Evolutionary conservation across 2,113 vertebrate species (phyloP), one percentile per base, ranked within the genome.

Genomic region (Hippocampus mohnikei): DNA sequence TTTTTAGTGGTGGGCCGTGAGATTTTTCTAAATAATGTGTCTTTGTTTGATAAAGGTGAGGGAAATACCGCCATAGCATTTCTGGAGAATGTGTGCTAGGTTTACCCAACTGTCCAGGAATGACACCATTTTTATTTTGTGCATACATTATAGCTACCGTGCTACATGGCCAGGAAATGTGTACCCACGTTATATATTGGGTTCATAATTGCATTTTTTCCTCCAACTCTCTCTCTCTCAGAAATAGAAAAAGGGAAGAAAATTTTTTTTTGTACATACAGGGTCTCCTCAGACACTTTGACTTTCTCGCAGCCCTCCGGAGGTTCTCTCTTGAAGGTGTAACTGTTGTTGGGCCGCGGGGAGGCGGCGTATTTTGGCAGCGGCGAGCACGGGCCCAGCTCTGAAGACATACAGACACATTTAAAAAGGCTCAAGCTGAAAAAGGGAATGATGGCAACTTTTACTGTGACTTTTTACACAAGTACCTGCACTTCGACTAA

Each of bases 341-440:
- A 99, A 91, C 97, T 99, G 92, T 99, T 99, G 93, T 99, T 99
- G 80, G 97, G 97, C 90, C 97, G 95, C 81, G 97, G 97, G 16
- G 97, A 99, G 37, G 96, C 97, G 74, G 97, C 97, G 0, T 98
- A 99, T 86, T 99, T 99, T 37, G 97, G 97, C 81, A 98, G 91
- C 44, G 97, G 97, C 77, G 97, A 99, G 87, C 92, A 96, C 82
- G 94, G 96, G 41, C 95, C 95, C 72, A 97, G 94, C 72, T 98
- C 97, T 99, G 91, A 52, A 90, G 71, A 63, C 77, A 74, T 1
- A 64, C 18, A 37, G 33, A 6, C 33, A 58, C 16, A 63, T 23
- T 72, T 12, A 6, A 21, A n/a, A 25, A 44, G 27, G 21, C n/a
- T 60, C 21, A 16, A 59, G 23, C 40, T 66, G 53, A 75, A 44